Conservation (phyloP, 2,797 vertebrate species). For the Lepus townsendii region DNA sequence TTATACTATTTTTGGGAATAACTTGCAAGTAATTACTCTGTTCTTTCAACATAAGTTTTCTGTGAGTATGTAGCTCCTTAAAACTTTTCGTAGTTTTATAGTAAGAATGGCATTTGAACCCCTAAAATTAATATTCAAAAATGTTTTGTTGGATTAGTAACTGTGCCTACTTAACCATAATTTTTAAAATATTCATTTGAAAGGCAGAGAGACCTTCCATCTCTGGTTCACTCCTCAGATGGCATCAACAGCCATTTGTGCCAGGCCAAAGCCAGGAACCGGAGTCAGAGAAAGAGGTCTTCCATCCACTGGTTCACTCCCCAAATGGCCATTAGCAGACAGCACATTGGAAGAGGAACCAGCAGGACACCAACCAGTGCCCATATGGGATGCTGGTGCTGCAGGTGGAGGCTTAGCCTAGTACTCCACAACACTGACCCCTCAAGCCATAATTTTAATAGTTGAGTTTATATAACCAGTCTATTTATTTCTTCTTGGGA, state of each 20-base stretch:
- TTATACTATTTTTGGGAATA: conserved; percentile 45
- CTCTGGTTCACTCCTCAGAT: neutral
- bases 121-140: conserved; percentile 52
- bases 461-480: neutral
- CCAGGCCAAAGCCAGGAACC: too few relatives aligned
- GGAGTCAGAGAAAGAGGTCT: too few relatives aligned
- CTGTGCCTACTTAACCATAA: neutral
- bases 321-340: too few relatives aligned
- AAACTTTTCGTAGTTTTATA: conserved; percentile 33
- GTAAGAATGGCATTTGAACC: neutral
- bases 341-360: too few relatives aligned
- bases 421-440: too few relatives aligned
- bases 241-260: too few relatives aligned
- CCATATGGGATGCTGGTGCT: too few relatives aligned
- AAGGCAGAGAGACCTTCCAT: too few relatives aligned
- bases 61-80: conserved; percentile 25
- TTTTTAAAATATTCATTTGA: neutral
- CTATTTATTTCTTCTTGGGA: conserved; percentile 45
- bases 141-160: conserved; percentile 43
- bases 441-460: neutral
- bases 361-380: too few relatives aligned
- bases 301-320: too few relatives aligned
- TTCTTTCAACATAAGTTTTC: conserved; percentile 27
- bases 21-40: neutral
- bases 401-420: too few relatives aligned